phyloP scores from a whole-genome alignment of 1,140 invertebrate genomes.

The Cotesia typhae region DNA sequence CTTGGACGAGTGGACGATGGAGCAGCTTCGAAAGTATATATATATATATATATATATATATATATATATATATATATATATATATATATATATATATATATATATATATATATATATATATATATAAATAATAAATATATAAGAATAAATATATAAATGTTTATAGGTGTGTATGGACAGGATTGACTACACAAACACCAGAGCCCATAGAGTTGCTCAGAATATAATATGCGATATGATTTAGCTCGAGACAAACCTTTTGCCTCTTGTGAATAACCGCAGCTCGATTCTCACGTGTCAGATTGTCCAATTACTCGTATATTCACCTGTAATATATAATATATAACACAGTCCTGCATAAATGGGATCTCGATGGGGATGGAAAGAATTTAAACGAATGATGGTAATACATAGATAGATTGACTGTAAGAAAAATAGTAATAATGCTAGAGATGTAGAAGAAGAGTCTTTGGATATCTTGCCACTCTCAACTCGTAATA shows the following conservation, averaged over 20 bases:
- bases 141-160: neutral
- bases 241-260: conserved; percentile 42
- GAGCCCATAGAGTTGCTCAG: conserved; percentile 40
- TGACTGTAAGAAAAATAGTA: no score
- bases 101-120: conserved; percentile 43
- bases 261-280: no score
- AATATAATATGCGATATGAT: conserved; percentile 28
- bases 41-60: conserved; percentile 51
- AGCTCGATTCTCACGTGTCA: no score
- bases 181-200: no score
- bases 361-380: neutral
- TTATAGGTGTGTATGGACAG: conserved; percentile 18
- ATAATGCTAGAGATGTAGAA: no score
- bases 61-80: conserved; percentile 53
- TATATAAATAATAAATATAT: conserved; percentile 46
- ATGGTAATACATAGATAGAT: no score
- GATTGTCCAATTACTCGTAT: no score
- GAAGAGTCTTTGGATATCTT: no score
- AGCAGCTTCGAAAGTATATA: conserved; percentile 45
- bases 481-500: no score
- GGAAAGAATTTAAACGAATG: neutral
- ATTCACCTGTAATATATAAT: no score
- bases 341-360: no score
- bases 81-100: conserved; percentile 42
- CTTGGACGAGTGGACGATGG: conserved; percentile 53